Base-by-base conservation (phyloP, 2,888 invertebrate species). In the Euplagia quadripunctaria region DNA sequence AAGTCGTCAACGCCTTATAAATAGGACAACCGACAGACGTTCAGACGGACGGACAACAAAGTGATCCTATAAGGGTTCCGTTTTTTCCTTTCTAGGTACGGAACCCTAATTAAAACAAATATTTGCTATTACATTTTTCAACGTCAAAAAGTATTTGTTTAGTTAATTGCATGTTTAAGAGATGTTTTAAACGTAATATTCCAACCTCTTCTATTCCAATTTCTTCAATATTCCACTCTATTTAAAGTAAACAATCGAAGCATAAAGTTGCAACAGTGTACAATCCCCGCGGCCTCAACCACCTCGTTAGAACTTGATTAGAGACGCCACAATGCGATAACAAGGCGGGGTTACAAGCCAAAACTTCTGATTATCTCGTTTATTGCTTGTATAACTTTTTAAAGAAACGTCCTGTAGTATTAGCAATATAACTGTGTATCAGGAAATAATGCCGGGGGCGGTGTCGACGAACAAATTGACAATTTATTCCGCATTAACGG, bases 221-320 rank as follows among this genome's bases (percentile, higher is more conserved):
- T 43, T 14, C 42, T 55, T n/a, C 68, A 42, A 20, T 58, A 55
- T n/a, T 4, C 55, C n/a, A 16, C 31, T 31, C 61, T 46, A 61
- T 46, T 43, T 31, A 46, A 68, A 20, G 14, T 61, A 58, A 71
- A 68, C 73, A 77, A 82, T 69, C 64, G 55, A 64, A 64, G 70
- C 68, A 67, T 49, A 31, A 20, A 46, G 52, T 12, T 7, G 20
- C 78, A 81, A 31, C 31, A 31, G 77, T 88, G 84, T 86, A 76
- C 73, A 83, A 42, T 71, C 80, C 68, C 76, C 85, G 68, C 83
- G 77, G 75, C 72, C 70, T 64, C 78, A 83, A 86, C 85, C 85
- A 87, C 86, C 89, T 92, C 90, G 90, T 93, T 92, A 91, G 88
- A 90, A 90, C 85, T 91, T 92, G 91, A 92, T 93, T 92, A 91